Conservation (phyloP, 2,888 invertebrate species). For the Anthophora plumipes region DNA sequence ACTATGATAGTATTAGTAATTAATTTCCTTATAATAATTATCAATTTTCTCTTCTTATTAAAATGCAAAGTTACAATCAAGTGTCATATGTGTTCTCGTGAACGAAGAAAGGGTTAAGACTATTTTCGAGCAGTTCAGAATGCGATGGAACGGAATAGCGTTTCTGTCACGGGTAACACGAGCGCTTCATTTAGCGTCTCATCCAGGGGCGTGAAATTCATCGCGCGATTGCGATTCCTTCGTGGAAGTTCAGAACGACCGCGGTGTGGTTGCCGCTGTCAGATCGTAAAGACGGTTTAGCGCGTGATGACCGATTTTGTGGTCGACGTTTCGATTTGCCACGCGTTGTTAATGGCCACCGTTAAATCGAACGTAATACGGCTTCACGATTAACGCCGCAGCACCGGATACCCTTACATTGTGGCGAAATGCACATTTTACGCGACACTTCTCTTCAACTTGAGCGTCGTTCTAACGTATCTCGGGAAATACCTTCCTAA, state of each 20-base stretch:
- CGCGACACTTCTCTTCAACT: neutral
- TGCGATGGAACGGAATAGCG: too few species aligned
- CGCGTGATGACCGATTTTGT: conserved; percentile 66
- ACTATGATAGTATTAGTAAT: too few species aligned
- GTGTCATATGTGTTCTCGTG: too few species aligned
- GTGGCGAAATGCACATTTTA: conserved; percentile 26
- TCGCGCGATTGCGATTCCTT: conserved; percentile 32
- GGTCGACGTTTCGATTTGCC: conserved; percentile 66
- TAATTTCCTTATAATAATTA: too few species aligned
- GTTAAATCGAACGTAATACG: conserved; percentile 58
- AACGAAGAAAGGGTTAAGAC: too few species aligned
- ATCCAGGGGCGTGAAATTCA: conserved; percentile 21
- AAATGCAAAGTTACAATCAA: too few species aligned
- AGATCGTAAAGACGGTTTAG: conserved; percentile 58
- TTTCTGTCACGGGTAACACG: conserved; percentile 1
- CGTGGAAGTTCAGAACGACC: conserved; percentile 28
- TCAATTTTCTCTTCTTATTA: too few species aligned
- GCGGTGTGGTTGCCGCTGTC: conserved; percentile 52
- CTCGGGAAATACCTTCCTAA: neutral
- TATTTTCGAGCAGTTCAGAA: too few species aligned
- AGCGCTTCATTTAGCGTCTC: neutral
- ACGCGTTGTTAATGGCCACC: conserved; percentile 47
- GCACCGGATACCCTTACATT: conserved; percentile 43
- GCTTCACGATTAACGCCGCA: conserved; percentile 47
- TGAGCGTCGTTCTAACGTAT: neutral